Evolutionary conservation across 2,113 vertebrate species (phyloP), one percentile per base, ranked within the genome.

Genomic region (Cranoglanis bouderius): DNA sequence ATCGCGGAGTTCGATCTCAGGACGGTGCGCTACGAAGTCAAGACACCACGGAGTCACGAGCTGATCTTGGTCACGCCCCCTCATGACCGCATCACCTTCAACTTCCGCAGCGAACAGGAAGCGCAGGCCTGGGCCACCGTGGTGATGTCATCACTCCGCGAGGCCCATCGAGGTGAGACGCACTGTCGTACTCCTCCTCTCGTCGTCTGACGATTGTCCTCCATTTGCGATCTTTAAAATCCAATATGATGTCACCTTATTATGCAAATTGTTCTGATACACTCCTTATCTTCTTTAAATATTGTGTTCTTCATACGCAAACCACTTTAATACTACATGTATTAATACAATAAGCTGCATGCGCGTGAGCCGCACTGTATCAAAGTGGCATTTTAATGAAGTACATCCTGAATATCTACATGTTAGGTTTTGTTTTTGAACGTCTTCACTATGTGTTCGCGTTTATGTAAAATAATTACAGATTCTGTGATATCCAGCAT

Each of bases 51-150:
- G 8, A 95, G 96, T 92, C 97, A 97, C 0, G 95, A 97, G 92
- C 95, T 97, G 94, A 91, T 85, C 3, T 90, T 96, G 0, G 90
- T 88, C 0, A 88, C 94, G 3, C 94, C 95, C 3, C 93, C 95
- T 0, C 93, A 95, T 0, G 94, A 96, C 89, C 95, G 94, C 84
- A 88, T 97, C 90, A 91, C 94, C 65, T 95, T 97, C 80, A 95
- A 94, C 93, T 97, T 97, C 85, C 94, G 95, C 82, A 96, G 96
- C 3, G 96, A 97, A 92, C 94, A 94, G 3, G 97, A 98, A 89
- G 97, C 97, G 0, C 96, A 97, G 92, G 95, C 95, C 87, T 97
- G 97, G 97, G 97, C 97, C 93, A 97, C 96, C 0, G 95, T 97
- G 72, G 93, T 97, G 67, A 96, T 96, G 95, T 97, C 96, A 40